Percentiles rank a stretch among this genome's conserved stretches.
These are phyloP conservation scores for Labrus mixtus DNA, from an alignment of 2,113 vertebrate genomes.

Conservation along the genomic window DNA sequence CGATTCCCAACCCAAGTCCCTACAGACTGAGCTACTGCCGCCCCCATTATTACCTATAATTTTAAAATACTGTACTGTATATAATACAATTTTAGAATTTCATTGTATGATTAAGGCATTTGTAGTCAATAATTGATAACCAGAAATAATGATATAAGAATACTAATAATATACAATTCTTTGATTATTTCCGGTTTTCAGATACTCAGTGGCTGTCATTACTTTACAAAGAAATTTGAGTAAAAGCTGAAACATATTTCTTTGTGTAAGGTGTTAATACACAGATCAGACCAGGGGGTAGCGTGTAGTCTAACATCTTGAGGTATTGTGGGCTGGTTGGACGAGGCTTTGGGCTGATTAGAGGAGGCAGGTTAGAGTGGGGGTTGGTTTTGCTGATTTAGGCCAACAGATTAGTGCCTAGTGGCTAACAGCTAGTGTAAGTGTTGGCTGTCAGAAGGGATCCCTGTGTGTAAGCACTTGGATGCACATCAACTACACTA, in stretches of 20 bases:
- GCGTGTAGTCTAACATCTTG: conserved; percentile 56
- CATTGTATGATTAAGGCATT: too few species aligned
- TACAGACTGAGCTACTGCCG: too few species aligned
- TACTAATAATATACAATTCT: too few species aligned
- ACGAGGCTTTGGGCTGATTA: conserved; percentile 73
- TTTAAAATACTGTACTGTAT: too few species aligned
- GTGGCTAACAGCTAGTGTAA: conserved; percentile 45
- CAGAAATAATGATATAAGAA: too few species aligned
- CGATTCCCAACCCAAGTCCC: too few species aligned
- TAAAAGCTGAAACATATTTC: conserved; percentile 31
- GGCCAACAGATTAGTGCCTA: conserved; percentile 63
- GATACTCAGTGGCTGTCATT: background rate
- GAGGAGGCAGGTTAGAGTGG: conserved; percentile 70
- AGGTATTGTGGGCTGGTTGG: conserved; percentile 50
- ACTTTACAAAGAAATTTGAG: conserved; percentile 3
- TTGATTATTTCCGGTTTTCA: too few species aligned
- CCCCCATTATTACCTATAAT: too few species aligned
- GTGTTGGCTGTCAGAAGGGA: conserved; percentile 34
- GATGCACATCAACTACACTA: too few species aligned
- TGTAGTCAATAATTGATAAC: too few species aligned
- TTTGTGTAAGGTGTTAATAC: conserved; percentile 44
- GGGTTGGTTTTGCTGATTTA: conserved; percentile 70
- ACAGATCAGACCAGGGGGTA: conserved; percentile 48
- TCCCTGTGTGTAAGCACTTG: conserved; percentile 23
- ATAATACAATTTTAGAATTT: too few species aligned